Base-by-base conservation (phyloP, 2,797 vertebrate genomes). In the Phylloscopus collybita region DNA sequence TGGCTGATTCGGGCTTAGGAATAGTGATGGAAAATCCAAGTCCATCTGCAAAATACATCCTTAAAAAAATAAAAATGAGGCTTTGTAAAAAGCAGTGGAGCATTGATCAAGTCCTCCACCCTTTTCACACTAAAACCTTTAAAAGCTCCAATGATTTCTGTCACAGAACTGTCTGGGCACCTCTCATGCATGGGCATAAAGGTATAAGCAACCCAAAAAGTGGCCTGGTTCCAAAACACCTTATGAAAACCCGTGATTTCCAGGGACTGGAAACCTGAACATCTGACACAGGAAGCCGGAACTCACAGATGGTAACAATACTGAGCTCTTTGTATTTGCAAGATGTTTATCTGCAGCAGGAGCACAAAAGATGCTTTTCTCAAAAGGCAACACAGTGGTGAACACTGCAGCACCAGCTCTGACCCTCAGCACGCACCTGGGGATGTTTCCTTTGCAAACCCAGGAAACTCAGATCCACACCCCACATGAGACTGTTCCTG, bases 391-490 rank as follows among this genome's bases (percentile, higher is more conserved):
- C 25, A 1, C 2, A 0, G 1, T 30, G 56, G 16, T 66, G 81
- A 50, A 16, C 26, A 8, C 29, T 5, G 42, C 74, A 70, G 67
- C 62, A 25, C 3, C 11, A 1, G 14, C 18, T 36, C 22, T 11
- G 44, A 15, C 13, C 2, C 4, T 3, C 51, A 15, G 53, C 7
- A 27, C 11, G 0, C 0, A 1, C 1, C 0, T 15, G 64, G 47
- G 40, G 67, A 36, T 4, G 14, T 0, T 11, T 32, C 75, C 76
- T 10, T 10, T 25, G 44, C 62, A 57, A 9, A 19, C 15, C 16
- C 80, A 64, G 80, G 69, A 18, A 23, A 8, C 56, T 42, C 1
- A 25, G 32, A 6, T 5, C 8, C 25, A 22, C 1, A 21, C 26
- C 26, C 61, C 4, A 1, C 6, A 2, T 7, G 1, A 27, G 42